Evolutionary conservation across 2,888 invertebrate species (phyloP), one percentile per base, ranked within the genome.

Genomic region (Aethes cnicana): DNA sequence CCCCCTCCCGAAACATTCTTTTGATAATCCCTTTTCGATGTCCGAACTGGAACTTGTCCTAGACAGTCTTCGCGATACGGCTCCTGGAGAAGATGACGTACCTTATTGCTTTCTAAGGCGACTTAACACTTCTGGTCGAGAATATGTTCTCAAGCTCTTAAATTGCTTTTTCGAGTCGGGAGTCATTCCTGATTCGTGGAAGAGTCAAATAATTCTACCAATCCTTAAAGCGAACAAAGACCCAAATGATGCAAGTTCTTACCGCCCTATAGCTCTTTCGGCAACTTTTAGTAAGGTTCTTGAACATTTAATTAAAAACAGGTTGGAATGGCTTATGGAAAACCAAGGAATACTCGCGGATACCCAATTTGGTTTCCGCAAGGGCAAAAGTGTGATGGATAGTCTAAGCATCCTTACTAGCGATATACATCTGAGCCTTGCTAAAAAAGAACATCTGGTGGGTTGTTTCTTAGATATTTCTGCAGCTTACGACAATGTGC

Each of bases 351-450:
- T 49, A n/a, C 41, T 49, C 2, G 18, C 18, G 4, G 17, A 33
- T 2, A 17, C 14, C 5, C 33, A 33, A n/a, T 33, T 33, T 7
- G 33, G 9, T 6, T 33, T 33, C 5, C 7, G 33, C 1, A 33
- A 33, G 18, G 33, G 33, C 8, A 33, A 9, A 33, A 43, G 55
- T 7, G 58, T 64, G 2, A 46, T 58, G n/a, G 58, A 56, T n/a
- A 64, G 56, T 1, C 28, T 61, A 17, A 12, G 53, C 5, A 44
- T 46, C 2, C 12, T 54, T 3, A 50, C 30, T 2, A 12, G 41
- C 1, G 53, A 56, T 16, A 49, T 53, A 8, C 35, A 44, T 4
- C 8, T 53, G 1, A 33, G 48, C 7, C 39, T 53, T 16, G 17
- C 32, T 2, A 26, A 28, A 14, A 23, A 39, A 1, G 33, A 47